phyloP scores from a whole-genome alignment of 2,888 invertebrate genomes.

The Actias luna region DNA sequence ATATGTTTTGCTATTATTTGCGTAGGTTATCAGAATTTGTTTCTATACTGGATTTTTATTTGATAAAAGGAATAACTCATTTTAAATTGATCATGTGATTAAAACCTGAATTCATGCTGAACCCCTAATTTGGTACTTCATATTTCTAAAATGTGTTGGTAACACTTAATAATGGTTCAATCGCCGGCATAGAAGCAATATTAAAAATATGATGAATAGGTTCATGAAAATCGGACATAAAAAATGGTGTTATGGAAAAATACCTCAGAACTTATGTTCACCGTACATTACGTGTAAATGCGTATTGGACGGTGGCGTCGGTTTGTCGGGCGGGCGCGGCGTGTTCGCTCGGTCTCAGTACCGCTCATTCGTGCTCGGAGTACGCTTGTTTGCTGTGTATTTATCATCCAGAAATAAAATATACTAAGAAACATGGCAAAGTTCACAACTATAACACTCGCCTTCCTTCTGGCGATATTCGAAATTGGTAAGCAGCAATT shows the following conservation, averaged over 20 bases:
- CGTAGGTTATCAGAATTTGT: too few relatives aligned
- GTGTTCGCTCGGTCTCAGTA: slow-evolving; percentile 49
- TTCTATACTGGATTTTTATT: too few relatives aligned
- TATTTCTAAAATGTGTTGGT: too few relatives aligned
- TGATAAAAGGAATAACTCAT: too few relatives aligned
- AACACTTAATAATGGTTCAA: not conserved
- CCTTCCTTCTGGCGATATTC: slow-evolving; percentile 61
- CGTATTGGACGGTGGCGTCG: slow-evolving; percentile 53
- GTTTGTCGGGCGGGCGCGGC: slow-evolving; percentile 50
- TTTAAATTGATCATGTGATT: too few relatives aligned
- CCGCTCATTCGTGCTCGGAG: slow-evolving; percentile 45
- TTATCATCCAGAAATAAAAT: slow-evolving; percentile 27
- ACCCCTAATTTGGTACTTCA: too few relatives aligned
- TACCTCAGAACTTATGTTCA: slow-evolving; percentile 22
- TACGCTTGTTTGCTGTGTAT: slow-evolving; percentile 43
- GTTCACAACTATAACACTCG: slow-evolving; percentile 57
- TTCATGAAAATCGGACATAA: not conserved
- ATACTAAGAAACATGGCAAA: slow-evolving; percentile 55
- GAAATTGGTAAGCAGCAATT: slow-evolving; percentile 60
- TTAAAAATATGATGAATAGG: not conserved
- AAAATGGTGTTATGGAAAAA: not conserved
- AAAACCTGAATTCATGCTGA: too few relatives aligned
- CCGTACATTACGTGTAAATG: slow-evolving; percentile 58
- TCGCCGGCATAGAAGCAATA: too few relatives aligned
- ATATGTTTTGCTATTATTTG: too few relatives aligned